These are phyloP conservation scores for Catocala nupta DNA, from an alignment of 2,888 invertebrate genomes.

Conservation along the genomic window DNA sequence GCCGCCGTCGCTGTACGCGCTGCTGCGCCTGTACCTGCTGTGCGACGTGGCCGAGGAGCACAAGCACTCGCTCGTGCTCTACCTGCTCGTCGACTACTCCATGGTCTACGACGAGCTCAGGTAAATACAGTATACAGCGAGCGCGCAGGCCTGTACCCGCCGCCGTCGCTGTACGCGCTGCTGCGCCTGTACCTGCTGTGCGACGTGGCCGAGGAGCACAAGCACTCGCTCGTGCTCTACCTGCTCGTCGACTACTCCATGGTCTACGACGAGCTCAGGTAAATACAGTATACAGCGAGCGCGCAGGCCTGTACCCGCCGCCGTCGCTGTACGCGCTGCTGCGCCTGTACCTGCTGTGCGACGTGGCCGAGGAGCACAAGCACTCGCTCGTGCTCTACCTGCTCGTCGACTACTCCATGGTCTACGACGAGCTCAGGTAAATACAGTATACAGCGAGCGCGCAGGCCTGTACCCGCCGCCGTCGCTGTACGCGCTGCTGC, in stretches of 20 bases:
- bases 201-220: conserved; percentile 89
- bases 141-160: conserved; percentile 95
- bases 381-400: conserved; percentile 94
- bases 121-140: conserved; percentile 60
- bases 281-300: conserved; percentile 11
- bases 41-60: conserved; percentile 89
- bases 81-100: conserved; percentile 93
- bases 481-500: conserved; percentile 92
- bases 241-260: conserved; percentile 93
- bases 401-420: conserved; percentile 92
- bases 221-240: conserved; percentile 94
- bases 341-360: conserved; percentile 91
- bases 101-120: conserved; percentile 89
- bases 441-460: too few relatives aligned
- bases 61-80: conserved; percentile 94
- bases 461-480: conserved; percentile 95
- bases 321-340: conserved; percentile 93
- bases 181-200: conserved; percentile 92
- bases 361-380: conserved; percentile 90
- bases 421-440: conserved; percentile 88
- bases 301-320: conserved; percentile 95
- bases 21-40: conserved; percentile 92
- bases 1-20: conserved; percentile 93
- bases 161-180: conserved; percentile 93
- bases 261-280: conserved; percentile 88